Conservation (phyloP, 2,888 invertebrate genomes). For the Polymixis lichenea region DNA sequence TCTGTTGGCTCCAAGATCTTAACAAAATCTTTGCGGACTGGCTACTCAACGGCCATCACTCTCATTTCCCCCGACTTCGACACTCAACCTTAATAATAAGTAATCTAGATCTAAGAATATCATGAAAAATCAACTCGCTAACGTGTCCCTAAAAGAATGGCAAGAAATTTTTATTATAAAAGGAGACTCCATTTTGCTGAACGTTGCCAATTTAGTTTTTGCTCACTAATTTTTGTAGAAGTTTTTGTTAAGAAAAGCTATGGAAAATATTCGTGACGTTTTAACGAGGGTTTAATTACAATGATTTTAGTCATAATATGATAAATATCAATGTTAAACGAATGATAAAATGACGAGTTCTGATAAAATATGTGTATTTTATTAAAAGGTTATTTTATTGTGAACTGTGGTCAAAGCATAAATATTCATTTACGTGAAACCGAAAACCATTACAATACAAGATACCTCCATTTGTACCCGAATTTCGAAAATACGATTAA, state of each 20-base stretch:
- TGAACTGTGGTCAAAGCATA: background rate
- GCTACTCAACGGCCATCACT: constrained; percentile 51
- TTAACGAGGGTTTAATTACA: constrained; percentile 1
- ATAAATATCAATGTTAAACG: background rate
- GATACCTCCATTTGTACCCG: constrained; percentile 5
- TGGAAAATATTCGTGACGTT: constrained; percentile 14
- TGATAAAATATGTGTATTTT: background rate
- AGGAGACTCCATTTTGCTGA: constrained; percentile 11
- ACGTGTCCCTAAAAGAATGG: constrained; percentile 38
- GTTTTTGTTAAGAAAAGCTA: constrained; percentile 30
- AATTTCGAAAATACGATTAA: constrained; percentile 19
- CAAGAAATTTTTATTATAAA: constrained; percentile 20
- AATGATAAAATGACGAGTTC: background rate
- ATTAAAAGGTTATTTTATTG: background rate
- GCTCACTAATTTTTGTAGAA: constrained; percentile 14
- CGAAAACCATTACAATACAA: background rate
- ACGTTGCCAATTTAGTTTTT: constrained; percentile 30
- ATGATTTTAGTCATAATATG: background rate
- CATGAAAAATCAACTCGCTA: constrained; percentile 53
- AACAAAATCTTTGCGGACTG: constrained; percentile 43
- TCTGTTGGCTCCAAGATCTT: constrained; percentile 26
- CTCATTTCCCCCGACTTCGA: constrained; percentile 61
- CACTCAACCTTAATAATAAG: constrained; percentile 57
- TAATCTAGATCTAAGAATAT: constrained; percentile 57
- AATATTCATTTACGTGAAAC: background rate